Conservation (phyloP, 2,888 invertebrate genomes). For the Rhagophthalmus giganteus region DNA sequence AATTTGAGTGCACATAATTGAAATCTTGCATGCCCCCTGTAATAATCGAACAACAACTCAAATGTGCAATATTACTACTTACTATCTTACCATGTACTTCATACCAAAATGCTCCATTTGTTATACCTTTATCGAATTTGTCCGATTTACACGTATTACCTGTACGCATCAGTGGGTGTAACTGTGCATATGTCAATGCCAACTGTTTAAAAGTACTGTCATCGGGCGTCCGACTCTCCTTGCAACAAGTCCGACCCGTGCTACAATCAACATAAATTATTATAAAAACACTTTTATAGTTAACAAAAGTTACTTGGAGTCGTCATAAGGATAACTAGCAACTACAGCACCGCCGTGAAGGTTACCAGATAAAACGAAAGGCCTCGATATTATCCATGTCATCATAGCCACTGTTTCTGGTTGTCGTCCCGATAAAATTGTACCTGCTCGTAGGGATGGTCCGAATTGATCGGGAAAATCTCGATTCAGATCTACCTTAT, state of each 20-base stretch:
- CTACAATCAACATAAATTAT: conserved; percentile 45
- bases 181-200: conserved; percentile 74
- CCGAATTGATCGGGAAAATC: conserved; percentile 90
- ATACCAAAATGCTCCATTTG: conserved; percentile 94
- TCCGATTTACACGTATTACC: conserved; percentile 76
- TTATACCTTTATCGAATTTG: conserved; percentile 76
- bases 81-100: conserved; percentile 80
- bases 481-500: conserved; percentile 81
- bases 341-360: conserved; percentile 96
- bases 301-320: conserved; percentile 65
- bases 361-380: conserved; percentile 92
- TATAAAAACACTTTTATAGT: not conserved
- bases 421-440: conserved; percentile 66
- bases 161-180: conserved; percentile 73
- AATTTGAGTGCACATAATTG: conserved; percentile 93
- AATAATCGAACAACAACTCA: conserved; percentile 35
- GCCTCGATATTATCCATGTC: conserved; percentile 83
- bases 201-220: conserved; percentile 78
- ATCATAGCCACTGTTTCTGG: conserved; percentile 89
- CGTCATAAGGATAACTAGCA: conserved; percentile 96
- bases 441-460: conserved; percentile 47
- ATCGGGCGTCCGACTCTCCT: conserved; percentile 79
- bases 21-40: conserved; percentile 97
- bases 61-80: no score
- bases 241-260: conserved; percentile 66